These are phyloP conservation scores for Momotus momota DNA, from an alignment of 2,797 vertebrate species.

Conservation along the genomic window DNA sequence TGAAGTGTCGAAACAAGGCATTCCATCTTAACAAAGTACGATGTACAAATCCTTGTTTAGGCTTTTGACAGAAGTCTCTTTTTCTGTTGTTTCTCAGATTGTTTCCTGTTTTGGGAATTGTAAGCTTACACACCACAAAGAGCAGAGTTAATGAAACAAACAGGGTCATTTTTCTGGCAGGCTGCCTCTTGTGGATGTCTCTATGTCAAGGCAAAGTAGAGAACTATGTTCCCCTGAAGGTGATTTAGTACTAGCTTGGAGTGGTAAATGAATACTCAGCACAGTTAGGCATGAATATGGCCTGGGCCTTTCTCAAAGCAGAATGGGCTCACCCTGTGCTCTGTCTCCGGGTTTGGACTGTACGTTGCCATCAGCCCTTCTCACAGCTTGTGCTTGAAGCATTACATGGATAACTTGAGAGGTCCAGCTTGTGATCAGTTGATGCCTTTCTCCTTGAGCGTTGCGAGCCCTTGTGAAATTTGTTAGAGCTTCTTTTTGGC, in stretches of 20 bases:
- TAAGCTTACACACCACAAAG: background rate
- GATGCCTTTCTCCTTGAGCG: background rate
- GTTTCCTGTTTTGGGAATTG: background rate
- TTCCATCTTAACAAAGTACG: background rate
- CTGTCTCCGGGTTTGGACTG: background rate
- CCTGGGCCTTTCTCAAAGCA: rapidly evolving
- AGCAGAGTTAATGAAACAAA: background rate
- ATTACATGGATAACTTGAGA: background rate
- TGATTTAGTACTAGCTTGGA: background rate
- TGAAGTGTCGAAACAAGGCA: rapidly evolving
- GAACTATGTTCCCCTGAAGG: background rate
- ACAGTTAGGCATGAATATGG: background rate
- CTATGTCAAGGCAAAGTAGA: background rate
- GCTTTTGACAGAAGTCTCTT: background rate
- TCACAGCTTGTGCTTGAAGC: background rate
- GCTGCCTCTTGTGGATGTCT: background rate
- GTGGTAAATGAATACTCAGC: background rate
- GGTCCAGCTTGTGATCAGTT: background rate
- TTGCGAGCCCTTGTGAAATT: background rate
- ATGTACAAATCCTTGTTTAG: background rate
- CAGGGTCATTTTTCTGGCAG: background rate
- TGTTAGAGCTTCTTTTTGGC: background rate
- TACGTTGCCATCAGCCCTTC: background rate
- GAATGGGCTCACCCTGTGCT: background rate
- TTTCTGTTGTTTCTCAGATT: background rate